A percentile compares a stretch with the other conserved stretches of the same genome.
Conservation (phyloP, 2,888 invertebrate species). For the Andrena minutula region DNA sequence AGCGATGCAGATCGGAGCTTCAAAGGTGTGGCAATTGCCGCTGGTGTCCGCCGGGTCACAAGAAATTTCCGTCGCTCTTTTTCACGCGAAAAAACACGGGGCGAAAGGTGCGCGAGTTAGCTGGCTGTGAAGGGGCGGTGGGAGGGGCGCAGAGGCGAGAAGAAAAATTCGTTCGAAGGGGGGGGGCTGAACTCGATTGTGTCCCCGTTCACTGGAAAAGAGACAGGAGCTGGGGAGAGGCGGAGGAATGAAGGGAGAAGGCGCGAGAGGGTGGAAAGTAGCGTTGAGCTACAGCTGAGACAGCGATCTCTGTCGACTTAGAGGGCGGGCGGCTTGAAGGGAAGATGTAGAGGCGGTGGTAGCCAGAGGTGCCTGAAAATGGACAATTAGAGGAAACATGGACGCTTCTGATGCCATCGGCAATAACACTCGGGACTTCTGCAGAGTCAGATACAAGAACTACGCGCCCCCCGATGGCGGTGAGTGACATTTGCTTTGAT, state of each 20-base stretch:
- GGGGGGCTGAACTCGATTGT: slow-evolving; percentile 1
- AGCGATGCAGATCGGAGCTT: neutral
- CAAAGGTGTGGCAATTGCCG: neutral
- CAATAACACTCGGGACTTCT: slow-evolving; percentile 74
- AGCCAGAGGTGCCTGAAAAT: slow-evolving; percentile 38
- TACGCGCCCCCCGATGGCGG: slow-evolving; percentile 77
- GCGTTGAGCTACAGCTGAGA: neutral
- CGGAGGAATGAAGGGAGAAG: slow-evolving; percentile 6
- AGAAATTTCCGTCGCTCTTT: neutral
- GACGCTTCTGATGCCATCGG: slow-evolving; percentile 67
- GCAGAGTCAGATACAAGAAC: slow-evolving; percentile 74
- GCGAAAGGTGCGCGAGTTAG: neutral
- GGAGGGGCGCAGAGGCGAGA: too few relatives aligned
- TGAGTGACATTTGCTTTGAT: slow-evolving; percentile 52
- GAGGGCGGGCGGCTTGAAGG: neutral
- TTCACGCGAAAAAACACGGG: neutral
- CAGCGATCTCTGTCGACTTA: neutral
- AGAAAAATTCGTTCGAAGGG: slow-evolving; percentile 5
- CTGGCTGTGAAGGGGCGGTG: neutral
- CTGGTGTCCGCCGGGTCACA: neutral
- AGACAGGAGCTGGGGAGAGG: neutral
- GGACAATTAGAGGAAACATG: slow-evolving; percentile 69
- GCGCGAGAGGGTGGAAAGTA: neutral
- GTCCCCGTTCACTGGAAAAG: neutral
- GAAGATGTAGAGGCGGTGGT: slow-evolving; percentile 26